Evolutionary conservation across 2,113 vertebrate species (phyloP).

Genomic region (Oryzias javanicus): DNA sequence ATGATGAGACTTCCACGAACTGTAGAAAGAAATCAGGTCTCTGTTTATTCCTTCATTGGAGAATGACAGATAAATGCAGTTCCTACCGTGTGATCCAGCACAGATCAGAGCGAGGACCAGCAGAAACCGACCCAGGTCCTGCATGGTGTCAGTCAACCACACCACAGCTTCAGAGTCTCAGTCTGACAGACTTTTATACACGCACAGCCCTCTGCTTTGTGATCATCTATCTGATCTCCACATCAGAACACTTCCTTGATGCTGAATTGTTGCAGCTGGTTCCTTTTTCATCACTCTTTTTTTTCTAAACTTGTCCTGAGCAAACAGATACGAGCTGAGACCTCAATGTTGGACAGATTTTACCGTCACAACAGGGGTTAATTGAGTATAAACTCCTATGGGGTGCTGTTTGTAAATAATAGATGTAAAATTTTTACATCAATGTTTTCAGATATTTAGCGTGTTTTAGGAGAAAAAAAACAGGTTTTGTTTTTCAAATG

Average conservation of each 20-base stretch:
- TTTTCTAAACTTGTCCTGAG: not conserved
- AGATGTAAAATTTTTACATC: too few relatives aligned
- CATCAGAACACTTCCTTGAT: constrained; percentile 1
- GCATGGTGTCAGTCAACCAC: constrained; percentile 11
- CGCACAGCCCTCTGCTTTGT: not conserved
- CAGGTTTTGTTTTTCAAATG: too few relatives aligned
- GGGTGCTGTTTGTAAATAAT: too few relatives aligned
- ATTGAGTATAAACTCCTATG: too few relatives aligned
- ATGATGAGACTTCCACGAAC: constrained; percentile 22
- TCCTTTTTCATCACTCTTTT: not conserved
- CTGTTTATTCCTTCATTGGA: too few relatives aligned
- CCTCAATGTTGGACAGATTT: too few relatives aligned
- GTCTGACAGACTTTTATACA: constrained; percentile 1
- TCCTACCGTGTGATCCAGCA: constrained; percentile 22
- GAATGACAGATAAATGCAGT: not conserved
- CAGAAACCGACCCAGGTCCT: not conserved
- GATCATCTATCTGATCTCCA: constrained; percentile 1
- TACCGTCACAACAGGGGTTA: too few relatives aligned
- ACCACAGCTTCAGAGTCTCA: not conserved
- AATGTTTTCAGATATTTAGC: too few relatives aligned
- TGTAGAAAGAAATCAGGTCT: constrained; percentile 1
- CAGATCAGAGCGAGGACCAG: not conserved
- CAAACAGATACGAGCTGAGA: too few relatives aligned
- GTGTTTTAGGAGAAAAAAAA: too few relatives aligned
- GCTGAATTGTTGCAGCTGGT: not conserved